Conservation (phyloP, 23 tunicate genomes). For the Oikopleura albicans region DNA sequence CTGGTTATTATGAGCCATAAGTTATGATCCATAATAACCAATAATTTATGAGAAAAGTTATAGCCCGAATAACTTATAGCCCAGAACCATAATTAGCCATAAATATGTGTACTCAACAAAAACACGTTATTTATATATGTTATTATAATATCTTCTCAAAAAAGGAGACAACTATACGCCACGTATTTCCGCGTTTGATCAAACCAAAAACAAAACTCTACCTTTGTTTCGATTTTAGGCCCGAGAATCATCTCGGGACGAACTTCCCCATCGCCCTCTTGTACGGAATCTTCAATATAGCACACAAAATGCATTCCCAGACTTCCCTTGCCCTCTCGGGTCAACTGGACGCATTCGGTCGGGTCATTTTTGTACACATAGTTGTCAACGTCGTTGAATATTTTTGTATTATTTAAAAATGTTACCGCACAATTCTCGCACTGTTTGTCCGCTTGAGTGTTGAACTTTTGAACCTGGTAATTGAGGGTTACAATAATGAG, state of each 20-base stretch:
- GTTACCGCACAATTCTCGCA: background rate
- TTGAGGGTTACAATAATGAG: too few relatives aligned
- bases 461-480: background rate
- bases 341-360: background rate
- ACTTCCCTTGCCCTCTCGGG: background rate
- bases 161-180: too few relatives aligned
- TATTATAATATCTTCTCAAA: too few relatives aligned
- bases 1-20: too few relatives aligned
- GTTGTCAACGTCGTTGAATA: background rate
- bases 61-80: too few relatives aligned
- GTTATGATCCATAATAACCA: too few relatives aligned
- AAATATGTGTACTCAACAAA: too few relatives aligned
- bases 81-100: too few relatives aligned
- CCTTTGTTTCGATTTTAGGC: background rate
- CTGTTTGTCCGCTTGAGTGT: background rate
- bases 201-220: too few relatives aligned
- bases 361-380: background rate
- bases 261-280: background rate
- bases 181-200: too few relatives aligned
- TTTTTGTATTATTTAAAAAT: background rate
- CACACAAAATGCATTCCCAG: background rate
- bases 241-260: background rate
- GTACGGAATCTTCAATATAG: background rate
- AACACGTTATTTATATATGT: too few relatives aligned
- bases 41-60: too few relatives aligned